phyloP scores from a whole-genome alignment of 2,113 vertebrate species.

The Psittacara wagleri region DNA sequence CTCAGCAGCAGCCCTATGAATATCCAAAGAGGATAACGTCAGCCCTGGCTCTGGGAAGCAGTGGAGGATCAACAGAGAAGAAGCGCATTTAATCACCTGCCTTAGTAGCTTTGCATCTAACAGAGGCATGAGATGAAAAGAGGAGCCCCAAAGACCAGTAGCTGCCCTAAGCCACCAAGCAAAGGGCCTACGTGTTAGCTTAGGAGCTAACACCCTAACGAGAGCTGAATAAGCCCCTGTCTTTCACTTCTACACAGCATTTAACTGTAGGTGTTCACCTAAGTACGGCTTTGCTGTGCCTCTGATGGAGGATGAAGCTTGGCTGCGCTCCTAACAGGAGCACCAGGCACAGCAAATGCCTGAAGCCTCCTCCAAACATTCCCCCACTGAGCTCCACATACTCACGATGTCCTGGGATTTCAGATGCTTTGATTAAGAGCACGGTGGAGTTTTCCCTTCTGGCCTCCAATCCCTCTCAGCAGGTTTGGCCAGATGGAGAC shows the following conservation, averaged over 20 bases:
- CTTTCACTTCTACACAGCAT: background rate
- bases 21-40: background rate
- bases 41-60: background rate
- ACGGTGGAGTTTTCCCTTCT: background rate
- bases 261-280: accelerated
- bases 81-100: background rate
- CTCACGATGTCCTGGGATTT: background rate
- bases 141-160: background rate
- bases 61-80: background rate
- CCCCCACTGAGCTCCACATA: background rate
- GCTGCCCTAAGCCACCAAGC: background rate
- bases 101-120: background rate
- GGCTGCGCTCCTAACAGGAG: background rate
- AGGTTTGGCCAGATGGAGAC: background rate
- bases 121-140: background rate
- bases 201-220: accelerated
- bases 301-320: background rate
- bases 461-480: background rate
- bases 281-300: background rate
- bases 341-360: background rate
- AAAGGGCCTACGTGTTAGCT: background rate
- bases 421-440: background rate
- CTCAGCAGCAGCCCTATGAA: background rate
- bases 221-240: background rate
- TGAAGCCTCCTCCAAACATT: background rate